Base-by-base conservation (phyloP, 1,140 invertebrate genomes). In the Glossosoma conforme region DNA sequence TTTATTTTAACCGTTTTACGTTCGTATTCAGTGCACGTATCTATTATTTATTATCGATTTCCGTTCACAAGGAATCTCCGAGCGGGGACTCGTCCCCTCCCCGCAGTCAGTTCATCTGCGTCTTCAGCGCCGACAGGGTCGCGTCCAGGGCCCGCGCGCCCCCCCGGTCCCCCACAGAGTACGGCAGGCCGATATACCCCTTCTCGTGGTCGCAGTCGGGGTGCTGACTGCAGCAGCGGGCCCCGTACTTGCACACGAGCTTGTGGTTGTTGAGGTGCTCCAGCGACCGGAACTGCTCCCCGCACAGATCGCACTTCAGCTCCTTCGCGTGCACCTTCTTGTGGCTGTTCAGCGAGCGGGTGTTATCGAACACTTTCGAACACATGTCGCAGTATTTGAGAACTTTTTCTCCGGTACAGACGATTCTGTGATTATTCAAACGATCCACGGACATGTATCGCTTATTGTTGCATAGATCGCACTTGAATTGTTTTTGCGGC, bases 301-400 rank as follows among this genome's bases (percentile, higher is more conserved):
- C 72, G 62, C 72, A 75, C 33, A 62, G 65, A 43, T 75, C 70
- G 65, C 72, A 75, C 56, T 75, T 75, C 13, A 75, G 60, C 58
- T 75, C 72, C 54, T 71, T 65, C 30, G 72, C 71, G 65, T 75
- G 72, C 36, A 75, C 71, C 61, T 75, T 75, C 52, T 71, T 74
- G 58, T 75, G 72, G 48, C 72, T 75, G 56, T 75, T 75, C n/a
- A 75, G 59, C 19, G 72, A 75, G 59, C 72, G 67, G 40, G 72
- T 74, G 61, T 75, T 75, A 44, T 75, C 72, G 65, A 75, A 75
- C 19, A 75, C 72, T 63, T 75, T 75, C 17, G 69, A 68, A 59
- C 72, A 75, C 72, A 75, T 75, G 54, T 75, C 72, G 59, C 72
- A 75, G 61, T 67, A 75, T 54, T 75, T 75, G 33, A 75, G 59